A percentile compares a stretch with the other conserved stretches of the same genome.
Conservation (phyloP, 2,888 invertebrate genomes). For the Flexamia atlantica region DNA sequence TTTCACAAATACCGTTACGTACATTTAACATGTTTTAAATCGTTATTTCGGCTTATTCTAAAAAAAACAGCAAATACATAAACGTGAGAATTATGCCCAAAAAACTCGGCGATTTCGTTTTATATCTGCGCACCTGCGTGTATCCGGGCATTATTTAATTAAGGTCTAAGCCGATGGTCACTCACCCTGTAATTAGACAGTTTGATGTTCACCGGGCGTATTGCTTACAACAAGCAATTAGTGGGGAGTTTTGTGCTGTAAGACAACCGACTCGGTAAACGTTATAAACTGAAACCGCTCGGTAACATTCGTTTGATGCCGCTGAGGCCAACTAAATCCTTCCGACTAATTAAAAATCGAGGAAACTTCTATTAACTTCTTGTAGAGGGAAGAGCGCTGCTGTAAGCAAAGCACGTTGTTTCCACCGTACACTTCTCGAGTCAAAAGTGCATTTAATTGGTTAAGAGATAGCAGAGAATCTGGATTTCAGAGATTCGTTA, state of each 20-base stretch:
- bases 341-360: not conserved
- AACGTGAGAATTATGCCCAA: not conserved
- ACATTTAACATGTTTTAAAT: no score
- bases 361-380: not conserved
- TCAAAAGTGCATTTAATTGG: no score
- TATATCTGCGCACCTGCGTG: no score
- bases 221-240: conserved; percentile 25
- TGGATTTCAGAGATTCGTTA: no score
- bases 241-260: not conserved
- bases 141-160: not conserved
- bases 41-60: no score
- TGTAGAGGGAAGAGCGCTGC: not conserved
- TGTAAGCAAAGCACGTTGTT: no score
- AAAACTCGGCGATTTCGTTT: no score
- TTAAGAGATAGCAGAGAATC: no score
- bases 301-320: not conserved
- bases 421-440: no score
- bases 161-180: not conserved
- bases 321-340: conserved; percentile 3
- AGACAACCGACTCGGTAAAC: not conserved
- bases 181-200: conserved; percentile 3
- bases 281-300: not conserved
- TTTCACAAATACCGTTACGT: no score
- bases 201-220: not conserved
- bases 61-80: no score